Percentiles rank a stretch among this genome's conserved stretches.
Evolutionary conservation across 1,140 invertebrate species (phyloP).

Genomic region (Trinorchestia longiramus): DNA sequence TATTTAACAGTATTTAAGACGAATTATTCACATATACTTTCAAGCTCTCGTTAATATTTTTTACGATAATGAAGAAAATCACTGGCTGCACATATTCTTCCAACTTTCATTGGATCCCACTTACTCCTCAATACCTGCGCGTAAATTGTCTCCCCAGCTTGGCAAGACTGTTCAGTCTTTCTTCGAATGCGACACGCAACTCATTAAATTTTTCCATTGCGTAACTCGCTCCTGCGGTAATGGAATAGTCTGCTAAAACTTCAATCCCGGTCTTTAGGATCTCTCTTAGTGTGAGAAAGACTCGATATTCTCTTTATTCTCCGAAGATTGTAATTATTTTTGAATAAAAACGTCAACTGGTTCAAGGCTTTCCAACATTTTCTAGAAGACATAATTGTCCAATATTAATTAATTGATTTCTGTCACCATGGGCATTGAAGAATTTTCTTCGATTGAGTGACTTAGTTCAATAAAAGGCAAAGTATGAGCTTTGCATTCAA

Average conservation of each 20-base stretch:
- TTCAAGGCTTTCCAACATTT: neutral
- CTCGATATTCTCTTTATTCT: neutral
- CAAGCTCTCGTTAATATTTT: too few relatives aligned
- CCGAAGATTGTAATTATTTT: conserved; percentile 39
- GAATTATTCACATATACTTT: too few relatives aligned
- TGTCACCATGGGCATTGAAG: neutral
- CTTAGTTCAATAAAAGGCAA: neutral
- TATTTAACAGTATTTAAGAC: neutral
- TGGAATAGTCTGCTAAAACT: conserved; percentile 24
- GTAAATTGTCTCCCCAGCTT: neutral
- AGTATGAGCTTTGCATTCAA: neutral
- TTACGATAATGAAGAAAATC: too few relatives aligned
- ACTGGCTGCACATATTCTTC: too few relatives aligned
- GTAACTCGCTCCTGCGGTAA: neutral
- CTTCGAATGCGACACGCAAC: neutral
- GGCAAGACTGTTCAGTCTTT: neutral
- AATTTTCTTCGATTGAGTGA: neutral
- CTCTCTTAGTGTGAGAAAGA: neutral
- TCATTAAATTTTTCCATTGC: neutral
- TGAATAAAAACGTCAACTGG: neutral
- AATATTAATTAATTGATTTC: conserved; percentile 16
- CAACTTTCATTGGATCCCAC: too few relatives aligned
- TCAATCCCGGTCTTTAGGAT: neutral
- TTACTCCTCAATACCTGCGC: too few relatives aligned
- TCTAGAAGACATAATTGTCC: neutral